These are phyloP conservation scores for Vimba vimba DNA, from an alignment of 2,113 vertebrate species.

Conservation along the genomic window DNA sequence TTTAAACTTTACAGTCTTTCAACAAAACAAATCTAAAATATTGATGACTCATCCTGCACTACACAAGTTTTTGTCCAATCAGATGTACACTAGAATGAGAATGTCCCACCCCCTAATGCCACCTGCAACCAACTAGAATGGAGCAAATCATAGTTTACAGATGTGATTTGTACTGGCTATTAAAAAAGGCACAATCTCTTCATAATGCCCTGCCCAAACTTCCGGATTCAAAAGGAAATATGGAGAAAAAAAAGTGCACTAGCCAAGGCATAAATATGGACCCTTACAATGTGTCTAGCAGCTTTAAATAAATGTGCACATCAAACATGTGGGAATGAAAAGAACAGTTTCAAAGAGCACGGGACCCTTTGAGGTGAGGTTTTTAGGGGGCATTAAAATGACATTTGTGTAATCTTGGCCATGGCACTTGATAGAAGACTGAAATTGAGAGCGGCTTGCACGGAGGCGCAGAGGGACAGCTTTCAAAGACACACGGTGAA, in stretches of 20 bases:
- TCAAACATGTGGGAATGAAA: slow-evolving; percentile 23
- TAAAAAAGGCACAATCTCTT: background rate
- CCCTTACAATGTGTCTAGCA: background rate
- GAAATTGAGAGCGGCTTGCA: slow-evolving; percentile 43
- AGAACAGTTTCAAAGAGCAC: slow-evolving; percentile 26
- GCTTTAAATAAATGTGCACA: background rate
- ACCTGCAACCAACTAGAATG: background rate
- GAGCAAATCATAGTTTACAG: background rate
- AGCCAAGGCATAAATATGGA: background rate
- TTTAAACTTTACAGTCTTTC: background rate
- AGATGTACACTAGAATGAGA: background rate
- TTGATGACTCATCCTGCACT: background rate
- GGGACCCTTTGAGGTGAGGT: slow-evolving; percentile 31
- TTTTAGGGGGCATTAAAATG: slow-evolving; percentile 33
- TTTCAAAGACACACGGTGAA: slow-evolving; percentile 40
- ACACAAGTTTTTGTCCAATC: background rate
- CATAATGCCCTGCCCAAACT: background rate
- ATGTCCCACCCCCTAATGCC: background rate
- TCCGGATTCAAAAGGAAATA: background rate
- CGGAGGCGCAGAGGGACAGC: slow-evolving; percentile 15
- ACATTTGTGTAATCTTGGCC: slow-evolving; percentile 44
- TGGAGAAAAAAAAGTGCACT: background rate
- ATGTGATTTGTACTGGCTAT: background rate
- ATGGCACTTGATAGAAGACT: slow-evolving; percentile 44
- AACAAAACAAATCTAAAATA: background rate